Base-by-base conservation (phyloP, 2,888 invertebrate genomes). In the Eulithis prunata region DNA sequence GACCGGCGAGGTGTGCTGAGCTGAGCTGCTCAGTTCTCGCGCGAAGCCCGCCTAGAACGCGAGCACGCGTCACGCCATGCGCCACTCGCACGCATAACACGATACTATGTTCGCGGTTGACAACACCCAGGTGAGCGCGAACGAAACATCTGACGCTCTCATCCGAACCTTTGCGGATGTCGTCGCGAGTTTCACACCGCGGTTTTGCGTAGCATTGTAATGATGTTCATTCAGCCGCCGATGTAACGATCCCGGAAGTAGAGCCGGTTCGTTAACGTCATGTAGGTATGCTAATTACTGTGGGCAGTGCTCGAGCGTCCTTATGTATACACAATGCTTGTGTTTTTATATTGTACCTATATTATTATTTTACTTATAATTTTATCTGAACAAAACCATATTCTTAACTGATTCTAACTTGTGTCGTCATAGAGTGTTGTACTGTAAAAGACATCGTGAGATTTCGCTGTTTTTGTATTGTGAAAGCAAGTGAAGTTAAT, bases 241-340 rank as follows among this genome's bases (percentile, higher is more conserved):
- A 88, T 87, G 80, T 88, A 89, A 85, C 86, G 86, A 87, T 88
- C 92, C 91, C 92, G 92, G 92, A 92, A 92, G 91, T 90, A 80
- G 79, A 88, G 89, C 90, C 88, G 88, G 90, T 91, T 90, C 83
- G 83, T 87, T 85, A 87, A 87, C 90, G 89, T 90, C 89, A 87
- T 86, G 77, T 87, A 81, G 83, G 82, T 89, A 91, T 91, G 89
- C 86, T 90, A 90, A 91, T 90, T 87, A 83, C 76, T 80, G 80
- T 84, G 82, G 83, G 84, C 84, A 82, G 85, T 86, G 85, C 75
- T 85, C 82, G 78, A 85, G 85, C 79, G 78, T 66, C 70, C 66
- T 53, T 79, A 49, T 4, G 21, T 14, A 81, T 78, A 76, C 78
- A 74, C 78, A 74, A 78, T 78, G 21, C 8, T 21, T 4, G 77